Conservation (phyloP, 2,888 invertebrate species). For the Hanleya hanleyi region DNA sequence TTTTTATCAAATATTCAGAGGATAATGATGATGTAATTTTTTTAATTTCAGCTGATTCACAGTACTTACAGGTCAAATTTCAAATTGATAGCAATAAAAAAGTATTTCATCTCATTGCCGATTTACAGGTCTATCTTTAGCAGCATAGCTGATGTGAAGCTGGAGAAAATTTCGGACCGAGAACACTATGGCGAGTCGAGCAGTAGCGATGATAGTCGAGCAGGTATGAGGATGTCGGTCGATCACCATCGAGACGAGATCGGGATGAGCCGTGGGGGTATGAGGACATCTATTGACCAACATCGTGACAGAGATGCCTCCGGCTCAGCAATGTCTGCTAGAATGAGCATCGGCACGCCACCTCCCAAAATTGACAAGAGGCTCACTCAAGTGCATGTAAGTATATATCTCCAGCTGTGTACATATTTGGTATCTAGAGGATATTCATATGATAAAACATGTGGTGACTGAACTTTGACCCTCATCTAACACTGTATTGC, state of each 20-base stretch:
- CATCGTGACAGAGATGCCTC: constrained; percentile 4
- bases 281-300: background rate
- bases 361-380: constrained; percentile 70
- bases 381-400: constrained; percentile 66
- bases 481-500: too few relatives aligned
- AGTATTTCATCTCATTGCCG: too few relatives aligned
- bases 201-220: constrained; percentile 33
- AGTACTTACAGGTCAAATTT: too few relatives aligned
- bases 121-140: constrained; percentile 65
- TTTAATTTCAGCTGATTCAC: too few relatives aligned
- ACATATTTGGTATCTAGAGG: background rate
- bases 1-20: too few relatives aligned
- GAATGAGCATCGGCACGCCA: constrained; percentile 50
- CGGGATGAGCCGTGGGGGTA: background rate
- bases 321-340: constrained; percentile 41
- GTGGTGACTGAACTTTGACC: too few relatives aligned
- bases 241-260: background rate
- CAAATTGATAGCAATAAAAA: too few relatives aligned
- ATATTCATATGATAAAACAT: too few relatives aligned
- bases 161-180: constrained; percentile 53
- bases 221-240: background rate
- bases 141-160: constrained; percentile 64
- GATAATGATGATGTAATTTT: too few relatives aligned
- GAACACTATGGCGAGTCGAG: constrained; percentile 43
- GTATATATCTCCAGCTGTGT: constrained; percentile 26